Conservation (phyloP, 1,140 invertebrate species). For the Mercenaria mercenaria region DNA sequence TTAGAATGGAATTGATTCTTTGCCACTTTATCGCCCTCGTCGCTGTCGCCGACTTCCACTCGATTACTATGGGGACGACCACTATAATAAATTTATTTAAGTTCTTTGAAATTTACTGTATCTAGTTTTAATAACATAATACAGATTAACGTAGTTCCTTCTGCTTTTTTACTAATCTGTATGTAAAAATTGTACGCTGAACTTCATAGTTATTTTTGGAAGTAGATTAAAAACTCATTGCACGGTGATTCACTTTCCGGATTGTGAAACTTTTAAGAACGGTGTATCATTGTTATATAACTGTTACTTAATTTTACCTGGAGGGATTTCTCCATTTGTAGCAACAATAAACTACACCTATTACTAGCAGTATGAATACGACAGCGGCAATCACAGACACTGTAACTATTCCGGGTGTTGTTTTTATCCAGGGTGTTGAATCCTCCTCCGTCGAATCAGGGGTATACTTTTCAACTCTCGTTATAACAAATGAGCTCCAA, state of each 20-base stretch:
- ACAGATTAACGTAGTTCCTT: not conserved
- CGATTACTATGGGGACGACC: conserved; percentile 9
- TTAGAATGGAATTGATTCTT: conserved; percentile 52
- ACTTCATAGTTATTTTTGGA: too few relatives aligned
- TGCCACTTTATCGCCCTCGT: conserved; percentile 35
- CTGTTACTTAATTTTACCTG: conserved; percentile 21
- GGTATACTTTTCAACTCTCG: conserved; percentile 67
- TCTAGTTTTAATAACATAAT: not conserved
- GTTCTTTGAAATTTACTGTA: not conserved
- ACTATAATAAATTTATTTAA: not conserved
- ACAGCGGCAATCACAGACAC: conserved; percentile 6
- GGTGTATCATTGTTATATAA: too few relatives aligned
- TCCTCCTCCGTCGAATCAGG: conserved; percentile 29
- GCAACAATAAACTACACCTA: not conserved
- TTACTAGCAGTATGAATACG: not conserved
- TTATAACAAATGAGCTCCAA: conserved; percentile 70
- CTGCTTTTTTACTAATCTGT: too few relatives aligned
- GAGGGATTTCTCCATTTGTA: not conserved
- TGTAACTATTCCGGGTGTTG: conserved; percentile 67
- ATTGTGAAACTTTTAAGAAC: too few relatives aligned
- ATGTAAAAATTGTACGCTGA: too few relatives aligned
- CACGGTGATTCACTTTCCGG: too few relatives aligned
- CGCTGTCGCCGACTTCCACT: conserved; percentile 20
- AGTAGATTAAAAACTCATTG: too few relatives aligned
- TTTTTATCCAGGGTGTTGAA: conserved; percentile 71